A percentile compares a stretch with the other conserved stretches of the same genome.
phyloP scores from a whole-genome alignment of 1,140 invertebrate genomes.

The Elymnias hypermnestra region DNA sequence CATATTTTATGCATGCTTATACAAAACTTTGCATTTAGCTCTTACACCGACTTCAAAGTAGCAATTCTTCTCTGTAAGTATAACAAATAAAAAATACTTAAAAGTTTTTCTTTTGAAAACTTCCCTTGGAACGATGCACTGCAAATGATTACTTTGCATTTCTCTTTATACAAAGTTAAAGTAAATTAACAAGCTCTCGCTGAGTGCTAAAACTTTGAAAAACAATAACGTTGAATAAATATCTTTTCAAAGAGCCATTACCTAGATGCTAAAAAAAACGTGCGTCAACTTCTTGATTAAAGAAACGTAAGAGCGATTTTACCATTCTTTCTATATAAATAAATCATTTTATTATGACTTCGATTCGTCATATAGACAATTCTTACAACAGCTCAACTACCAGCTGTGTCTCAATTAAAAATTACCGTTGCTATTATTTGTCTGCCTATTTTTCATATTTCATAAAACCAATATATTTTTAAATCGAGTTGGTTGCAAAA shows the following conservation, averaged over 20 bases:
- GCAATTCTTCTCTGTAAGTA: neutral
- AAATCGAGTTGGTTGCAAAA: too few relatives aligned
- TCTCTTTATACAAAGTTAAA: conserved; percentile 16
- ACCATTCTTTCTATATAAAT: too few relatives aligned
- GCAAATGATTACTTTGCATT: conserved; percentile 20
- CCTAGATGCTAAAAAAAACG: conserved; percentile 11
- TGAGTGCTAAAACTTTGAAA: conserved; percentile 14
- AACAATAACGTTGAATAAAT: conserved; percentile 15
- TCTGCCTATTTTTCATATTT: too few relatives aligned
- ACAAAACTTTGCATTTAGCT: neutral
- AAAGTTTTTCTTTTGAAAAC: conserved; percentile 4
- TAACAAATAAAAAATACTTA: conserved; percentile 2
- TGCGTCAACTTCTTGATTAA: conserved; percentile 10
- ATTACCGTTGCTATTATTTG: too few relatives aligned
- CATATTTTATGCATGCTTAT: too few relatives aligned
- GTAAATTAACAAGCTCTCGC: conserved; percentile 13
- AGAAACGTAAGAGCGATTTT: conserved; percentile 8
- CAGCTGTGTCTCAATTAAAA: too few relatives aligned
- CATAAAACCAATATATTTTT: too few relatives aligned
- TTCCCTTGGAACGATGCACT: conserved; percentile 13
- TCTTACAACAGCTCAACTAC: too few relatives aligned
- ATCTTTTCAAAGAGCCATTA: conserved; percentile 12
- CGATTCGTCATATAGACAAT: too few relatives aligned
- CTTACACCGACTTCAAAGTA: neutral
- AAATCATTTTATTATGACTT: too few relatives aligned